These are phyloP conservation scores for Pangasius macronema DNA, from an alignment of 2,797 vertebrate genomes.

Conservation along the genomic window DNA sequence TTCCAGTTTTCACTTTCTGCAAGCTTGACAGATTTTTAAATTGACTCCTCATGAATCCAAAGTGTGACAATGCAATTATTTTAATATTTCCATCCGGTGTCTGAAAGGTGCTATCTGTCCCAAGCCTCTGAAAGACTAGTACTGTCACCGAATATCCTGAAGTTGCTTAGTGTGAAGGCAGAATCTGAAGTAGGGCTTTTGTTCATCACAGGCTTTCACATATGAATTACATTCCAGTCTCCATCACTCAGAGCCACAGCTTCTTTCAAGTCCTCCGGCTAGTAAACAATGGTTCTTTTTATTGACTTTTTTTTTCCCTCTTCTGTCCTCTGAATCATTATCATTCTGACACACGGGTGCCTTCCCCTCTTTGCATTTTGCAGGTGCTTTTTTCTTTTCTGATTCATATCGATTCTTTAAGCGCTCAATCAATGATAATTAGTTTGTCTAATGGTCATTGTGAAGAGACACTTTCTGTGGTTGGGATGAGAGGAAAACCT, in stretches of 20 bases:
- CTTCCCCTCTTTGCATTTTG: neutral
- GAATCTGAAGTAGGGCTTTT: conserved; percentile 18
- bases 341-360: conserved; percentile 7
- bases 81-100: neutral
- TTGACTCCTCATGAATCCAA: neutral
- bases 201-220: conserved; percentile 1
- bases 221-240: conserved; percentile 22
- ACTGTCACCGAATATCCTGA: neutral
- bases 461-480: neutral
- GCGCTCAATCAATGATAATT: conserved; percentile 27
- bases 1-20: too few species aligned
- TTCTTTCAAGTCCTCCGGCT: conserved; percentile 22
- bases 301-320: neutral
- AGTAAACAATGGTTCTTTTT: conserved; percentile 31
- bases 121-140: neutral
- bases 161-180: conserved; percentile 8
- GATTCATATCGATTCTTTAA: conserved; percentile 12
- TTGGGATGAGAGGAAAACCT: neutral
- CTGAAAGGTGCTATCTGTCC: neutral
- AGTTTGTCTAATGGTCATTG: conserved; percentile 6
- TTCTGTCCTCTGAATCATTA: conserved; percentile 19
- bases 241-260: neutral
- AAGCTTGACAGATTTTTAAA: neutral
- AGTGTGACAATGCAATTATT: neutral
- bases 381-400: conserved; percentile 1